Percentiles rank a stretch among this genome's conserved stretches.
Conservation (phyloP, 1,140 invertebrate species). For the Psix sp. region DNA sequence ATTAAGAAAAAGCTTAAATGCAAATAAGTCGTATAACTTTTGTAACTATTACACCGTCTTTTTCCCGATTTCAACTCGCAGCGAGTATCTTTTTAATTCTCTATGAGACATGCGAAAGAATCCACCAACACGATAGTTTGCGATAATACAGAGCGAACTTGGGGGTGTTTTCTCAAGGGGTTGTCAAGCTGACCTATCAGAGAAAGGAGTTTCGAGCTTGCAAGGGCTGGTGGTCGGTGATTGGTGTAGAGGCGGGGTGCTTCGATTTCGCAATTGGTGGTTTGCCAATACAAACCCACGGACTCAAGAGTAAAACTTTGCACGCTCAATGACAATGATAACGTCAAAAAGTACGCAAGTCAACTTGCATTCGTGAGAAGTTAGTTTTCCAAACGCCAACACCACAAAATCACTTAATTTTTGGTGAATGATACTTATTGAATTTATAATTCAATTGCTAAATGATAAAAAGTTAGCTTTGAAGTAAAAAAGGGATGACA, state of each 20-base stretch:
- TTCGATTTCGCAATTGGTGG: slow-evolving; percentile 1
- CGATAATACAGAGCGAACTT: not conserved
- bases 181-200: not conserved
- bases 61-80: too few relatives aligned
- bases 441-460: too few relatives aligned
- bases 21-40: too few relatives aligned
- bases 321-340: slow-evolving; percentile 27
- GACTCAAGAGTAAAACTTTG: slow-evolving; percentile 21
- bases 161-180: not conserved
- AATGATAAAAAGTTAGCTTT: too few relatives aligned
- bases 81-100: too few relatives aligned
- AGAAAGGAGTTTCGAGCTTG: not conserved
- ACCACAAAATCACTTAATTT: too few relatives aligned
- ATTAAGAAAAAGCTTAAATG: too few relatives aligned
- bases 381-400: too few relatives aligned
- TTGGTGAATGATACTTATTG: too few relatives aligned
- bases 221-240: not conserved
- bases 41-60: too few relatives aligned
- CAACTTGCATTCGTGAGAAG: slow-evolving; percentile 16
- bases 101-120: not conserved
- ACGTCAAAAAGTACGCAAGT: slow-evolving; percentile 27
- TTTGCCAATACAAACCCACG: not conserved
- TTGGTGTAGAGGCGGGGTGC: slow-evolving; percentile 6
- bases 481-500: too few relatives aligned
- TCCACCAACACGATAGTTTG: not conserved